Evolutionary conservation across 2,113 vertebrate species (phyloP), one percentile per base, ranked within the genome.

Genomic region (Strix aluco): DNA sequence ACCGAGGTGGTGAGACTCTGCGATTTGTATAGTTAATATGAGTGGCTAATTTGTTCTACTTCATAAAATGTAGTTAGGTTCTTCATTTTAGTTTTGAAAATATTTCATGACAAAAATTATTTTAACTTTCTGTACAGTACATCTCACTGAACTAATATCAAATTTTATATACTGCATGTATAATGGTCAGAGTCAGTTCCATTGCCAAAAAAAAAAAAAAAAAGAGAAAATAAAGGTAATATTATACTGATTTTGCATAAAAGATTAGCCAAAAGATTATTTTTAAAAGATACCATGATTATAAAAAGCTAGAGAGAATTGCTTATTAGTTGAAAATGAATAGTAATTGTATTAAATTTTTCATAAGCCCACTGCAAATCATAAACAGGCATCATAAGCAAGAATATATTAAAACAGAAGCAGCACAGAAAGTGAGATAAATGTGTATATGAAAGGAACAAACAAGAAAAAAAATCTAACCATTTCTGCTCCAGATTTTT

Each of bases 171-270:
- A 93, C 97, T 98, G 97, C 98, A 98, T 93, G 84, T 95, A 89
- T 80, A 95, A 97, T 97, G 95, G 95, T 97, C 96, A 98, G 97
- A 98, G 97, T 98, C 98, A 98, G 97, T 96, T 98, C 97, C 97
- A 96, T 57, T 96, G 96, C 86, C 90, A 86, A 92, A 97, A 46
- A 46, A 44, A 44, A 44, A 44, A 44, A 44, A 57, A 93, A 89
- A 97, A 94, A 86, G 46, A 82, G 82, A 96, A 97, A 94, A 95
- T 86, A 92, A 96, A 97, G 96, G 75, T 75, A 74, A 57, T 84
- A 84, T 91, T 95, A 94, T 93, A 95, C 38, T 88, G 85, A 97
- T 96, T 98, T 95, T 92, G 86, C 90, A 51, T 74, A 97, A 96
- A 96, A 95, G 86, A 95, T 97, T 96, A 97, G 97, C 66, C 63